Evolutionary conservation across 2,113 vertebrate species (phyloP).

Genomic region (Myanophis thanlyinensis): DNA sequence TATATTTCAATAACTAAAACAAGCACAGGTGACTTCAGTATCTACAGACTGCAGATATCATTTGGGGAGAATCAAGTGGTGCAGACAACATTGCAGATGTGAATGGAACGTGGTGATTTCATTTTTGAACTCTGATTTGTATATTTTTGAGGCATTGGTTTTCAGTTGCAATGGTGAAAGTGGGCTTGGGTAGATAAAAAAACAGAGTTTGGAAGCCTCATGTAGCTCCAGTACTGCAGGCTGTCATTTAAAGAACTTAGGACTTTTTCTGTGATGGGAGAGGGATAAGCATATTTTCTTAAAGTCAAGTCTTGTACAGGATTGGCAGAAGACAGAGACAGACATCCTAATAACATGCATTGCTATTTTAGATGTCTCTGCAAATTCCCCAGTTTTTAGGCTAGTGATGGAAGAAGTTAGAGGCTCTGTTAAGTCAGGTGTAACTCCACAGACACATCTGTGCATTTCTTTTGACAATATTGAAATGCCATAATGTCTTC

Average conservation of each 20-base stretch:
- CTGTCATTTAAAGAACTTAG: not conserved
- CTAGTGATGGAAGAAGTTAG: not conserved
- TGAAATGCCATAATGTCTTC: not conserved
- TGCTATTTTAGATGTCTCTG: not conserved
- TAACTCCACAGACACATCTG: not conserved
- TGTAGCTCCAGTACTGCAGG: not conserved
- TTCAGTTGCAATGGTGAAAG: not conserved
- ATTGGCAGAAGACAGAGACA: not conserved
- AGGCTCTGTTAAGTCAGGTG: not conserved
- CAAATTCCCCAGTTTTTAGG: not conserved
- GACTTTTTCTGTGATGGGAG: not conserved
- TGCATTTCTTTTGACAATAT: not conserved
- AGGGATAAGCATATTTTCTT: not conserved
- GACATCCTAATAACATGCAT: not conserved
- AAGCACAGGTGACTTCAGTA: not conserved
- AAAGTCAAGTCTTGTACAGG: not conserved
- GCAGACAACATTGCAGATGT: not conserved
- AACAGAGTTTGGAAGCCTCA: not conserved
- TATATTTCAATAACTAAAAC: not conserved
- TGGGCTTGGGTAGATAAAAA: not conserved
- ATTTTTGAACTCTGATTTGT: not conserved
- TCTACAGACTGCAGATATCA: not conserved
- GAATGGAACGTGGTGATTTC: not conserved
- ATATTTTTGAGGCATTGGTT: not conserved
- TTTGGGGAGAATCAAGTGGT: not conserved